Evolutionary conservation across 2,888 invertebrate genomes (phyloP).

Genomic region (Pomacea canaliculata): DNA sequence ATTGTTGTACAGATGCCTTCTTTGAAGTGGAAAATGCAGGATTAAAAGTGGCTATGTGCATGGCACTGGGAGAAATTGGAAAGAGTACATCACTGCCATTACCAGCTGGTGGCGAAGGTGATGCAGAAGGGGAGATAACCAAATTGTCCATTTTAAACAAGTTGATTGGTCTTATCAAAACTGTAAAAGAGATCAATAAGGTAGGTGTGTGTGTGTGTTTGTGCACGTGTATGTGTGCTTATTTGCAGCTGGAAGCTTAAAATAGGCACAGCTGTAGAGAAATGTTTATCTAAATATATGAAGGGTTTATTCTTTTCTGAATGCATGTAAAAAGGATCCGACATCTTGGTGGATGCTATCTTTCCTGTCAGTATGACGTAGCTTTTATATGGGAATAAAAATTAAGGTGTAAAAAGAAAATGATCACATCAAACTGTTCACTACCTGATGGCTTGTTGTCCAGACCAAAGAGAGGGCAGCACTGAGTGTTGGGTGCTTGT

Average conservation of each 20-base stretch:
- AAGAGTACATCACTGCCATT: constrained; percentile 80
- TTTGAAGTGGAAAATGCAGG: constrained; percentile 42
- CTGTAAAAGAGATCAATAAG: constrained; percentile 59
- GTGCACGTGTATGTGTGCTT: not conserved
- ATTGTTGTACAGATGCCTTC: constrained; percentile 39
- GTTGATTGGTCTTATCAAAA: constrained; percentile 79
- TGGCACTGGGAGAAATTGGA: constrained; percentile 79
- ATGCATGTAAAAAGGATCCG: no score
- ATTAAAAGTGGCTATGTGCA: constrained; percentile 73
- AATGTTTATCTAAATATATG: no score
- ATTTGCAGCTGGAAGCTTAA: not conserved
- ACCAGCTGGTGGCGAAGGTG: constrained; percentile 70
- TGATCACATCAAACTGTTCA: no score
- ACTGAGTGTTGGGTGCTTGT: constrained; percentile 82
- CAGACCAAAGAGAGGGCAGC: constrained; percentile 78
- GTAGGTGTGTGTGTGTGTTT: constrained; percentile 33
- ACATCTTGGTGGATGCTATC: no score
- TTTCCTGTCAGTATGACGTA: no score
- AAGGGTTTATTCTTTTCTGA: no score
- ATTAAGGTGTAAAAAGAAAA: no score
- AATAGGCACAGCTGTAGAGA: no score
- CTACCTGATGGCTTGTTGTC: not conserved
- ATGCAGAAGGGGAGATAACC: constrained; percentile 68
- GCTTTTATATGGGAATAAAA: no score
- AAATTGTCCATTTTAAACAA: constrained; percentile 79